phyloP scores from a whole-genome alignment of 2,797 vertebrate genomes.

The Danionella dracula region DNA sequence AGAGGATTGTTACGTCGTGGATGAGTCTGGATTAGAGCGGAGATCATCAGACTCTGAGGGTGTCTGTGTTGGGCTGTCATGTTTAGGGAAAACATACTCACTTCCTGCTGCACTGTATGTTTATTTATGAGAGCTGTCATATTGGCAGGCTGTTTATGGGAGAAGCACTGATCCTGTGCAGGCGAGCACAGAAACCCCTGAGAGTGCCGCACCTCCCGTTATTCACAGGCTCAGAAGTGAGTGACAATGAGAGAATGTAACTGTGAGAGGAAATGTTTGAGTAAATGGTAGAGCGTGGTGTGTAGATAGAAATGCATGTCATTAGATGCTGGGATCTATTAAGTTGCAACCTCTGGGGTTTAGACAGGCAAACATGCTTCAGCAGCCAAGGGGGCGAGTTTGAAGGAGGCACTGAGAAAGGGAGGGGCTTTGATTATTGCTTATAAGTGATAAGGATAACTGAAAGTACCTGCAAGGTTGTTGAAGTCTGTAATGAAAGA shows the following conservation, averaged over 20 bases:
- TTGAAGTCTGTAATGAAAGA: constrained; percentile 41
- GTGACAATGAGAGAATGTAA: background rate
- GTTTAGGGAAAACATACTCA: constrained; percentile 50
- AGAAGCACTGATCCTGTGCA: constrained; percentile 55
- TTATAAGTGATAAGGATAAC: background rate
- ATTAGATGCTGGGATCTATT: constrained; percentile 16
- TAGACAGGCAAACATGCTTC: constrained; percentile 46
- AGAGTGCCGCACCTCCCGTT: constrained; percentile 3
- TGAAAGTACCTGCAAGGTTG: constrained; percentile 7
- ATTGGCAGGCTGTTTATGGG: constrained; percentile 66
- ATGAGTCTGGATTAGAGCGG: constrained; percentile 30
- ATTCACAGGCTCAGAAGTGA: background rate
- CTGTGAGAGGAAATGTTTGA: background rate
- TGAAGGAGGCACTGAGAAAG: constrained; percentile 37
- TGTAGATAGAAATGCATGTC: background rate
- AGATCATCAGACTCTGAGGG: constrained; percentile 29
- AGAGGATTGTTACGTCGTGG: background rate
- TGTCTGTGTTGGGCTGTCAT: constrained; percentile 51
- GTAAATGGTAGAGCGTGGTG: background rate
- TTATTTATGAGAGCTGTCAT: constrained; percentile 61
- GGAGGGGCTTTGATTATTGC: constrained; percentile 35
- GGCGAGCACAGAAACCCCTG: constrained; percentile 47
- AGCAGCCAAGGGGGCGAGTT: constrained; percentile 51
- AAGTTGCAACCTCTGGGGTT: background rate
- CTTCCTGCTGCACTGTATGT: constrained; percentile 47